Percentiles rank a stretch among this genome's conserved stretches.
phyloP scores from a whole-genome alignment of 2,888 invertebrate species.

The Hypercompe scribonia region DNA sequence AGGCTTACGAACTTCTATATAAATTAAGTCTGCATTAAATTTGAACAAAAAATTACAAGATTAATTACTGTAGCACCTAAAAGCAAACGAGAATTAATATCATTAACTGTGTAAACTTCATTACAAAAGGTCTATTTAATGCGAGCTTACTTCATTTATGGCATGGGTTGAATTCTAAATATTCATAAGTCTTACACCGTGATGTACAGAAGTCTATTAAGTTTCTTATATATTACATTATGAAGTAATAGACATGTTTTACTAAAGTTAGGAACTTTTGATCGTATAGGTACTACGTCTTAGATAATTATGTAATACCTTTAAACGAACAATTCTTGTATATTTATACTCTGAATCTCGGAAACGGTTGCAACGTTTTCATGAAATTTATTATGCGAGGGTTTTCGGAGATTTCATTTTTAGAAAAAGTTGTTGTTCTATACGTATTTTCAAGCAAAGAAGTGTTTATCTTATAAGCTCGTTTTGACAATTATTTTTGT shows the following conservation, averaged over 20 bases:
- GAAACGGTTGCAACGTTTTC: too few species aligned
- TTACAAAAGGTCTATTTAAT: constrained; percentile 46
- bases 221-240: constrained; percentile 14
- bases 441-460: too few species aligned
- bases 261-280: constrained; percentile 27
- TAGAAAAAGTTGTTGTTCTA: too few species aligned
- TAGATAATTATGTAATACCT: too few species aligned
- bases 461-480: too few species aligned
- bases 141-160: constrained; percentile 43
- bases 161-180: constrained; percentile 46
- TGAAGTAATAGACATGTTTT: constrained; percentile 25
- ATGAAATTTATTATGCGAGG: too few species aligned
- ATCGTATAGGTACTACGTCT: background rate
- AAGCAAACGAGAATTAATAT: constrained; percentile 47
- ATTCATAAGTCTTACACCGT: constrained; percentile 42
- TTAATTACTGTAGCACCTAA: constrained; percentile 30
- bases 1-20: background rate
- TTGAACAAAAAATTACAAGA: constrained; percentile 12
- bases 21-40: constrained; percentile 5
- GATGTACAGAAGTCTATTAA: constrained; percentile 41
- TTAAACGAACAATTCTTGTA: too few species aligned
- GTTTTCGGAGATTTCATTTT: too few species aligned
- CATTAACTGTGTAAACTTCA: constrained; percentile 37
- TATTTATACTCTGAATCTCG: too few species aligned
- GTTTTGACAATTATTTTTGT: too few species aligned